A percentile compares a stretch with the other conserved stretches of the same genome.
Evolutionary conservation across 2,113 vertebrate genomes (phyloP).

Genomic region (Nothobranchius kuhntae): DNA sequence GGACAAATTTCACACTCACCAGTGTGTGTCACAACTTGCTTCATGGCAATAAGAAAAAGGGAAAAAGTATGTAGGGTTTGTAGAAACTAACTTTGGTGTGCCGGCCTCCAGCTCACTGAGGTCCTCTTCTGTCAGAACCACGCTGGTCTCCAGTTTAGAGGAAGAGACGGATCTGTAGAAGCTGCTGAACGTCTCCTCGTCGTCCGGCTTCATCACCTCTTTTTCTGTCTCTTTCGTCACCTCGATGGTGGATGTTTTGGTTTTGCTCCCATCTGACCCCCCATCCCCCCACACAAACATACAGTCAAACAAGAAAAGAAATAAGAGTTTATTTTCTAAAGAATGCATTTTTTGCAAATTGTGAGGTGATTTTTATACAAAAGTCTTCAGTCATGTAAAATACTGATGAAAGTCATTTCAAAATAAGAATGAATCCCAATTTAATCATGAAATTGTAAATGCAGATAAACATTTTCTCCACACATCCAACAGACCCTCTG

Average conservation of each 20-base stretch:
- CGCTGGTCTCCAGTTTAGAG: slow-evolving; percentile 31
- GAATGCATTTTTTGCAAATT: too few relatives aligned
- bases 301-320: slow-evolving; percentile 6
- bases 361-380: neutral
- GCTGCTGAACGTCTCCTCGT: slow-evolving; percentile 78
- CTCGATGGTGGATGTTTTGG: slow-evolving; percentile 74
- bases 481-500: too few relatives aligned
- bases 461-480: too few relatives aligned
- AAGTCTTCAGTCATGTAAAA: neutral
- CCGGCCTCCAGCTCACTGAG: slow-evolving; percentile 68
- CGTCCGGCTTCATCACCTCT: slow-evolving; percentile 82
- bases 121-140: slow-evolving; percentile 72
- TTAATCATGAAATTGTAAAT: too few relatives aligned
- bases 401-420: too few relatives aligned
- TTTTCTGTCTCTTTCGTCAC: slow-evolving; percentile 80
- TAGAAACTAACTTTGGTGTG: slow-evolving; percentile 72
- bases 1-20: too few relatives aligned
- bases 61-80: neutral
- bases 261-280: slow-evolving; percentile 59
- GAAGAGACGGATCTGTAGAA: slow-evolving; percentile 75
- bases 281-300: neutral
- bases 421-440: too few relatives aligned
- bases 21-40: too few relatives aligned
- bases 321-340: neutral
- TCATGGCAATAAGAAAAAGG: too few relatives aligned